phyloP scores from a whole-genome alignment of 2,888 invertebrate genomes.

The Cephus spinipes region DNA sequence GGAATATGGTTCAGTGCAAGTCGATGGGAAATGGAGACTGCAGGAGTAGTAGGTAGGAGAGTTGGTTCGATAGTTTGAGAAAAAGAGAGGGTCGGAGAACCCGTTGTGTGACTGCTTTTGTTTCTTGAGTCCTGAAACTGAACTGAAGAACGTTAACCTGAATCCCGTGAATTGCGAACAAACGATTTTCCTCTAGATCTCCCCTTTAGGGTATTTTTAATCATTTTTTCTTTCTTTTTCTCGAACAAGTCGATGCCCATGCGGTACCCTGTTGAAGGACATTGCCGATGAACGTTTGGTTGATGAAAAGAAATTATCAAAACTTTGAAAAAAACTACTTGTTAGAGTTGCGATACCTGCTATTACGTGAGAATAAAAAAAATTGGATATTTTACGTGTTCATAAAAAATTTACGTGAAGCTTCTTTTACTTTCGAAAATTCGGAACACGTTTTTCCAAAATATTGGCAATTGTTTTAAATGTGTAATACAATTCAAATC shows the following conservation, averaged over 20 bases:
- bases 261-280: not conserved
- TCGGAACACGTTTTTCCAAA: not conserved
- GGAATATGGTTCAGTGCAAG: not conserved
- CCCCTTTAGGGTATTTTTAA: not conserved
- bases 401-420: not conserved
- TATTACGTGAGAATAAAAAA: not conserved
- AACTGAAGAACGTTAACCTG: constrained; percentile 4
- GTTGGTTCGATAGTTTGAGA: not conserved
- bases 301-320: not conserved
- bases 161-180: not conserved
- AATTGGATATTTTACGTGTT: not conserved
- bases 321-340: not conserved
- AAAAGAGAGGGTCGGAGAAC: not conserved
- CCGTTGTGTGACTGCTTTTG: not conserved
- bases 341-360: not conserved
- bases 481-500: not conserved
- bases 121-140: not conserved
- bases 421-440: not conserved
- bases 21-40: not conserved
- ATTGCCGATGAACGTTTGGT: not conserved
- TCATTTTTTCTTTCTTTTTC: not conserved
- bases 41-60: not conserved
- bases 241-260: not conserved
- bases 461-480: not conserved
- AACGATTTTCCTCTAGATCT: not conserved